Evolutionary conservation across 1,140 invertebrate species (phyloP).

Genomic region (Drosophila sucinea): DNA sequence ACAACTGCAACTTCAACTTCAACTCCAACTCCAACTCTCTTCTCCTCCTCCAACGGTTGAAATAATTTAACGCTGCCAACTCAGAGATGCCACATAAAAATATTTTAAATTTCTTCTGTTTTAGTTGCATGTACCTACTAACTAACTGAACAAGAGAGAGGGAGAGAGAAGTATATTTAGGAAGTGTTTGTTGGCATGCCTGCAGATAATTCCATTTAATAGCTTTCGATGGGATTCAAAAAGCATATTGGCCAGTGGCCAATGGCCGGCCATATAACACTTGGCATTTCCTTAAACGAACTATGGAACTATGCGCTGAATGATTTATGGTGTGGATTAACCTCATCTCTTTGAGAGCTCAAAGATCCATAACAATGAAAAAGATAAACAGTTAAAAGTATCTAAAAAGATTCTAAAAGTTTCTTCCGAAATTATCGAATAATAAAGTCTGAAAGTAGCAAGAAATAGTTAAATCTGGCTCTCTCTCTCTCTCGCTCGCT

Average conservation of each 20-base stretch:
- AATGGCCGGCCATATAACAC: no score
- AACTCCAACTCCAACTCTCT: conserved; percentile 23
- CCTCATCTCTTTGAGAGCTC: no score
- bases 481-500: neutral
- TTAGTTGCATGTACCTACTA: conserved; percentile 8
- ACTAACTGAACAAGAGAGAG: neutral
- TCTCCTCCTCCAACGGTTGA: neutral
- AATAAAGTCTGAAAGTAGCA: no score
- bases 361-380: no score
- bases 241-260: no score
- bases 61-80: conserved; percentile 7
- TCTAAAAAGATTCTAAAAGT: no score
- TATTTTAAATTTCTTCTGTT: conserved; percentile 53
- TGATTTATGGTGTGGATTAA: no score
- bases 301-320: no score
- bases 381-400: no score
- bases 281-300: no score
- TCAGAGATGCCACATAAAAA: conserved; percentile 47
- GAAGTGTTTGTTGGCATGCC: neutral
- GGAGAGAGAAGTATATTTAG: neutral
- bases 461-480: neutral
- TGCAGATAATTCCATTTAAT: neutral
- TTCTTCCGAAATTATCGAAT: no score
- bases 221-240: neutral
- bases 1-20: neutral